Evolutionary conservation across 2,888 invertebrate genomes (phyloP).

Genomic region (Neoascia interrupta): DNA sequence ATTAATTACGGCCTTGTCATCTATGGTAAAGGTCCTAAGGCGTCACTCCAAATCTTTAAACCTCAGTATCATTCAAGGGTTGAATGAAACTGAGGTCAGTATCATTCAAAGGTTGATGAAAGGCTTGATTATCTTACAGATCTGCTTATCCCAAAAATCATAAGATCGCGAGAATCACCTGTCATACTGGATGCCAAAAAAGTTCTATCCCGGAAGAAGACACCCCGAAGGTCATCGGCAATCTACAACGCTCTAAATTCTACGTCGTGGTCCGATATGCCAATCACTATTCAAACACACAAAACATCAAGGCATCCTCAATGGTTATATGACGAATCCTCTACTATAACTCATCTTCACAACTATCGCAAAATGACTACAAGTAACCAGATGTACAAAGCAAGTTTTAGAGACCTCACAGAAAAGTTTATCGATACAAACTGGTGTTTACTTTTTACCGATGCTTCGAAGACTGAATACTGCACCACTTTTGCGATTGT

Average conservation of each 20-base stretch:
- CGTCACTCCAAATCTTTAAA: too few species aligned
- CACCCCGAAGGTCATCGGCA: not conserved
- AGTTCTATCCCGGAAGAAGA: not conserved
- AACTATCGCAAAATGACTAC: not conserved
- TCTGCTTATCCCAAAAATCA: too few species aligned
- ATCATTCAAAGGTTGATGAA: too few species aligned
- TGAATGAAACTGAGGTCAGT: too few species aligned
- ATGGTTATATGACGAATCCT: not conserved
- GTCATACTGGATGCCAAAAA: not conserved
- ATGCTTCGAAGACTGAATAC: too few species aligned
- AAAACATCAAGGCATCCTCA: not conserved
- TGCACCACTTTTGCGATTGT: not conserved
- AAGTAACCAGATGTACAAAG: too few species aligned
- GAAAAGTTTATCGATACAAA: not conserved
- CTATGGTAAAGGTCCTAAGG: too few species aligned
- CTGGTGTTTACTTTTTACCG: not conserved
- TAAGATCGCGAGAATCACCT: too few species aligned
- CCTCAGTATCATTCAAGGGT: too few species aligned
- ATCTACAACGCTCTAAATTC: conserved; percentile 2
- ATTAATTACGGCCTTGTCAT: too few species aligned
- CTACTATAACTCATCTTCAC: not conserved
- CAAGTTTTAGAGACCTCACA: too few species aligned
- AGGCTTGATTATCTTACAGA: too few species aligned
- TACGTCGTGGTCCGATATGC: not conserved
- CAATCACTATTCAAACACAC: not conserved